Percentiles rank a stretch among this genome's conserved stretches.
Evolutionary conservation across 2,888 invertebrate genomes (phyloP).

Genomic region (Epirrhoe tristata): DNA sequence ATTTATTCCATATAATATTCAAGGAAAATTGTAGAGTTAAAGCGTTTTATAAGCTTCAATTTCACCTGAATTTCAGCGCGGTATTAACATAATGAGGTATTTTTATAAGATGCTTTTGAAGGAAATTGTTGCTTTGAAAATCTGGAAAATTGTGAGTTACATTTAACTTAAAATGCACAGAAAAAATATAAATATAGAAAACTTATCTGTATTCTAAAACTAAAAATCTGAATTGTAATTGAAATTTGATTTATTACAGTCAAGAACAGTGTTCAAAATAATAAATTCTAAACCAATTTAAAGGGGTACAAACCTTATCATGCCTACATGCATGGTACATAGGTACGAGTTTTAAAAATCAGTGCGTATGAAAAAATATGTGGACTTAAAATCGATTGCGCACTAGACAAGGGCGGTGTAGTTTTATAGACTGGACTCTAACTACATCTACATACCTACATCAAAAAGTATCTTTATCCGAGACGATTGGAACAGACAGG

Average conservation of each 20-base stretch:
- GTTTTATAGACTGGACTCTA: background rate
- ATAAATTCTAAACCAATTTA: background rate
- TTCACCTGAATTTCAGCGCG: background rate
- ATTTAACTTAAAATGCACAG: background rate
- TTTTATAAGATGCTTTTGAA: slow-evolving; percentile 2
- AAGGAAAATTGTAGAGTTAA: background rate
- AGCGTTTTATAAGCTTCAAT: background rate
- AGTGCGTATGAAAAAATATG: background rate
- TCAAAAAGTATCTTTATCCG: background rate
- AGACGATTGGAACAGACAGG: background rate
- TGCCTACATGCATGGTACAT: background rate
- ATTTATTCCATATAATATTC: background rate
- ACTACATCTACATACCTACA: background rate
- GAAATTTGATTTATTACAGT: background rate
- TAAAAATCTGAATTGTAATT: background rate
- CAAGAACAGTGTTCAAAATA: background rate
- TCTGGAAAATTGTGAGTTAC: background rate
- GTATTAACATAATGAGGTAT: slow-evolving; percentile 5
- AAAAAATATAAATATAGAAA: background rate
- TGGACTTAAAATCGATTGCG: background rate
- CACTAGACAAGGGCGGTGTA: background rate
- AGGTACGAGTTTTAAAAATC: background rate
- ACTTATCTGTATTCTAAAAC: background rate
- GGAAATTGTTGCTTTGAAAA: slow-evolving; percentile 5
- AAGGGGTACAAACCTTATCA: background rate